phyloP scores from a whole-genome alignment of 1,140 invertebrate genomes.

The Antheraea mylitta region DNA sequence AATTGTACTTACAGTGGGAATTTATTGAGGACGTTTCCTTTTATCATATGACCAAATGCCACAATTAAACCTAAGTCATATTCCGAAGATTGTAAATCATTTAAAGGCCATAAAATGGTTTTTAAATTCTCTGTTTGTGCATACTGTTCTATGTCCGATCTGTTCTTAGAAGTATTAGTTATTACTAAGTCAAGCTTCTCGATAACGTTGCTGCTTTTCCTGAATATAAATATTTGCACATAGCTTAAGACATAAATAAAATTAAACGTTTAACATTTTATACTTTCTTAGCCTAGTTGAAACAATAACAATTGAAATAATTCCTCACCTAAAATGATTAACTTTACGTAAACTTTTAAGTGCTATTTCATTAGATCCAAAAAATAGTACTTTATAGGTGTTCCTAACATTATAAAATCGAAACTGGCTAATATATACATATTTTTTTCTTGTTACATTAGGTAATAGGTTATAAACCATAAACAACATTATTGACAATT shows the following conservation, averaged over 20 bases:
- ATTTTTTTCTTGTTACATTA: conserved; percentile 36
- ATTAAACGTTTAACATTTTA: background rate
- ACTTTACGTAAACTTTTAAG: conserved; percentile 60
- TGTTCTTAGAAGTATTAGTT: conserved; percentile 47
- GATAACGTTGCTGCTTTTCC: conserved; percentile 48
- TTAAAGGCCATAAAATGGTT: conserved; percentile 57
- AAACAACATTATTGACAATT: conserved; percentile 36
- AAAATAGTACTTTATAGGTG: conserved; percentile 63
- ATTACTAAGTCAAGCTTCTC: conserved; percentile 51
- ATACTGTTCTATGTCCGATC: conserved; percentile 57
- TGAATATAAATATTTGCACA: conserved; percentile 20
- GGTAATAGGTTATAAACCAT: conserved; percentile 46
- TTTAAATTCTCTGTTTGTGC: conserved; percentile 51
- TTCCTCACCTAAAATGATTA: conserved; percentile 55
- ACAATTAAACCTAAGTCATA: conserved; percentile 70
- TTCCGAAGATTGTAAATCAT: conserved; percentile 40
- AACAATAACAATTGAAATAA: background rate
- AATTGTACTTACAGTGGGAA: conserved; percentile 63
- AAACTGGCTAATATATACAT: conserved; percentile 27
- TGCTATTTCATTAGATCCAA: conserved; percentile 64
- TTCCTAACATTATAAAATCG: conserved; percentile 21
- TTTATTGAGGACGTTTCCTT: conserved; percentile 54
- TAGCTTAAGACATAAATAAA: background rate
- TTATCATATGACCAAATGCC: conserved; percentile 68
- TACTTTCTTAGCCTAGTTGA: background rate